These are phyloP conservation scores for Coecobrya sp. DNA, from an alignment of 2,888 invertebrate genomes.

Conservation along the genomic window DNA sequence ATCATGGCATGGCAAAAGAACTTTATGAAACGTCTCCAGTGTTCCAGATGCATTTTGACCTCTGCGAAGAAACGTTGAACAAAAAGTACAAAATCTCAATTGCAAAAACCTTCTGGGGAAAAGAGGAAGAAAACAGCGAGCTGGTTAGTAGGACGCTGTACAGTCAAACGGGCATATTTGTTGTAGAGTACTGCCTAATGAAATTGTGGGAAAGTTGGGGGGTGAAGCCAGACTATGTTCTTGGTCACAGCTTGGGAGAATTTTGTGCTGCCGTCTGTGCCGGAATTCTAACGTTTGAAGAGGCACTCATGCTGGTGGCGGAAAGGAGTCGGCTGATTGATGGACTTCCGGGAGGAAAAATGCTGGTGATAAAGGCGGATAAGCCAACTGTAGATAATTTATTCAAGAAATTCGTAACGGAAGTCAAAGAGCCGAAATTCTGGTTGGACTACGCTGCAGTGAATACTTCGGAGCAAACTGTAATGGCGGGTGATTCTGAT, in stretches of 20 bases:
- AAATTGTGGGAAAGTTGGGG: slow-evolving; percentile 79
- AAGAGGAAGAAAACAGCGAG: slow-evolving; percentile 21
- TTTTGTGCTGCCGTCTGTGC: slow-evolving; percentile 80
- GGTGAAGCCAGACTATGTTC: slow-evolving; percentile 75
- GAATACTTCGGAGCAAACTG: slow-evolving; percentile 79
- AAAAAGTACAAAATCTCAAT: slow-evolving; percentile 55
- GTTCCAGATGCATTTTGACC: slow-evolving; percentile 78
- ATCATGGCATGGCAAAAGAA: slow-evolving; percentile 77
- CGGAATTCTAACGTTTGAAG: slow-evolving; percentile 76
- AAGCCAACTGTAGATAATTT: slow-evolving; percentile 42
- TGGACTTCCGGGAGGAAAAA: slow-evolving; percentile 69
- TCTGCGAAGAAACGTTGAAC: slow-evolving; percentile 65
- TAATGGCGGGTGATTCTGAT: slow-evolving; percentile 72
- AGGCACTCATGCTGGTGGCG: slow-evolving; percentile 79
- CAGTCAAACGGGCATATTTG: slow-evolving; percentile 83
- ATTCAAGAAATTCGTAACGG: slow-evolving; percentile 24
- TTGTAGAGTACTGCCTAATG: slow-evolving; percentile 79
- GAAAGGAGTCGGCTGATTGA: slow-evolving; percentile 81
- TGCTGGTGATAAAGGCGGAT: slow-evolving; percentile 76
- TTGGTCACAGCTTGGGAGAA: slow-evolving; percentile 83
- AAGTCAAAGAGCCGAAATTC: not conserved
- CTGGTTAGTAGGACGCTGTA: slow-evolving; percentile 74
- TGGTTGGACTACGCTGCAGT: slow-evolving; percentile 80
- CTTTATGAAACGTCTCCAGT: slow-evolving; percentile 74
- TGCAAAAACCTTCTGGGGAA: slow-evolving; percentile 71